phyloP scores from a whole-genome alignment of 2,888 invertebrate species.

The Achlya flavicornis region DNA sequence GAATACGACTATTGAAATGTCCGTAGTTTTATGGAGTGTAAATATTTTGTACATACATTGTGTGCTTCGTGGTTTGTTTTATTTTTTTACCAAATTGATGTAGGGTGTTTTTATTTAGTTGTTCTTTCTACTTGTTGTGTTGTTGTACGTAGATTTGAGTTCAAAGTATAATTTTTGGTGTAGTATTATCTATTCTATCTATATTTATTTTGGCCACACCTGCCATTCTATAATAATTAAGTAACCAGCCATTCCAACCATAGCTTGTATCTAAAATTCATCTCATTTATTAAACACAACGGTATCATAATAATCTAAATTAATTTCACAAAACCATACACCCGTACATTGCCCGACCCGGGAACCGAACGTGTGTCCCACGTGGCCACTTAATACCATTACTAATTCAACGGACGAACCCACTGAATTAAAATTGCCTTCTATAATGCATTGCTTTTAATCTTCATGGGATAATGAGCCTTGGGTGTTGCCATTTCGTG shows the following conservation, averaged over 20 bases:
- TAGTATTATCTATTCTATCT: too few species aligned
- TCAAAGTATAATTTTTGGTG: too few species aligned
- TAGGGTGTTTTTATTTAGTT: background rate
- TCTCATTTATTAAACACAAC: conserved; percentile 8
- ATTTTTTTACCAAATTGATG: background rate
- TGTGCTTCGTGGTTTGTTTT: background rate
- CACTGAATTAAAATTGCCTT: conserved; percentile 64
- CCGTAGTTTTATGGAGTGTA: background rate
- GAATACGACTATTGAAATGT: background rate
- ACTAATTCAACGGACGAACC: conserved; percentile 71
- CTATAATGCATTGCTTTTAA: conserved; percentile 25
- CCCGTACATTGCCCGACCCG: conserved; percentile 29
- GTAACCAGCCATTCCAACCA: too few species aligned
- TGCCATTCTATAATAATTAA: too few species aligned
- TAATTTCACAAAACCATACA: conserved; percentile 51
- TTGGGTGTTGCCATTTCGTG: conserved; percentile 14
- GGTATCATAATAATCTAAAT: conserved; percentile 35
- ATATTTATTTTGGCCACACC: too few species aligned
- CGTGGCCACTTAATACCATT: conserved; percentile 71
- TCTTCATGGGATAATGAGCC: conserved; percentile 26
- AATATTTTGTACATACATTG: background rate
- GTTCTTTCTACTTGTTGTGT: background rate
- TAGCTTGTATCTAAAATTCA: background rate
- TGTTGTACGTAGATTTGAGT: too few species aligned
- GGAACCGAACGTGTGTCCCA: conserved; percentile 57